These are phyloP conservation scores for Marmota monax DNA, from an alignment of 2,113 vertebrate genomes.

Conservation along the genomic window DNA sequence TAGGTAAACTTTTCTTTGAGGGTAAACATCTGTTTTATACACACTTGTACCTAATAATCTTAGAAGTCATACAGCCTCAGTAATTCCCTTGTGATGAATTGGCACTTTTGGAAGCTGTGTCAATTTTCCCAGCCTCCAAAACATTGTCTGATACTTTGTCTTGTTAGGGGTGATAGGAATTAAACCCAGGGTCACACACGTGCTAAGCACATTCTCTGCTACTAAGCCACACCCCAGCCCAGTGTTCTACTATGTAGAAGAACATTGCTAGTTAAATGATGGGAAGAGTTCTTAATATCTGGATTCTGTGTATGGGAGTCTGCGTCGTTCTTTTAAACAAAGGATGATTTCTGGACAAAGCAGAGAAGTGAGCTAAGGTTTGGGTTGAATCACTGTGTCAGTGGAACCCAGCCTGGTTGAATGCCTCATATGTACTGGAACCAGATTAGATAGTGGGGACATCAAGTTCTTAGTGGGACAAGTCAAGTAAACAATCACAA, in stretches of 20 bases:
- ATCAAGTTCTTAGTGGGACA: not conserved
- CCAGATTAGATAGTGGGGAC: not conserved
- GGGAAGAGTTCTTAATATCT: not conserved
- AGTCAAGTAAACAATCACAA: not conserved
- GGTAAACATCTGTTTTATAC: not conserved
- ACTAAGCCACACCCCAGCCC: not conserved
- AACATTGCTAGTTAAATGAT: not conserved
- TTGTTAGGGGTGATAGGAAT: not conserved
- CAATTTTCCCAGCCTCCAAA: not conserved
- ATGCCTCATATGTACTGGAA: not conserved
- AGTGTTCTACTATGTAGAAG: not conserved
- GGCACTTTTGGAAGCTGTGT: not conserved
- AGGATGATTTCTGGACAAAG: not conserved
- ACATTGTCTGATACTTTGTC: not conserved
- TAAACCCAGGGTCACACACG: not conserved
- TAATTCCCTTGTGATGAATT: not conserved
- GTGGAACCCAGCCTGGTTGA: not conserved
- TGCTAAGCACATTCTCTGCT: not conserved
- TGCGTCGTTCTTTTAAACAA: not conserved
- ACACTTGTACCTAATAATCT: not conserved
- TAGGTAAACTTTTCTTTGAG: constrained; percentile 14
- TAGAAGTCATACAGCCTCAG: not conserved
- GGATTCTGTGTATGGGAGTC: not conserved
- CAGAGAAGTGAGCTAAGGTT: not conserved
- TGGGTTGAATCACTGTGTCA: not conserved